These are phyloP conservation scores for Theristus sp. DNA, from an alignment of 2,888 invertebrate species.

Conservation along the genomic window DNA sequence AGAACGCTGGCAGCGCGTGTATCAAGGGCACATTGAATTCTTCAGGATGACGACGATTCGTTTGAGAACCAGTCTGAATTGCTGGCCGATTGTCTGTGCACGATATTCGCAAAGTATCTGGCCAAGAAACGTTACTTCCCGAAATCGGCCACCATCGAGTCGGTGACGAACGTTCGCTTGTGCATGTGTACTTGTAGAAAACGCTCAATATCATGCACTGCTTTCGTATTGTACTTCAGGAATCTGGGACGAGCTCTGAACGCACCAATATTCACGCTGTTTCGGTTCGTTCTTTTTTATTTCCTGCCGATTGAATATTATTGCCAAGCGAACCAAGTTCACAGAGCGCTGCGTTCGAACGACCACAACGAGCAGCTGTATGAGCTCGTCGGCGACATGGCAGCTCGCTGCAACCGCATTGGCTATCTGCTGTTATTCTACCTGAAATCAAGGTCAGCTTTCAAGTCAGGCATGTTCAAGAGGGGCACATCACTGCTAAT, in stretches of 20 bases:
- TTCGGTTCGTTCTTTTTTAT: neutral
- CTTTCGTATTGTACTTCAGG: neutral
- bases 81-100: neutral
- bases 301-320: neutral
- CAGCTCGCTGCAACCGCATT: constrained; percentile 39
- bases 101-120: neutral
- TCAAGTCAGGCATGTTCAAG: no score
- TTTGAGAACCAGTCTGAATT: neutral
- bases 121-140: neutral
- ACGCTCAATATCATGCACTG: neutral
- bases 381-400: neutral
- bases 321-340: neutral
- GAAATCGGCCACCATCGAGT: neutral
- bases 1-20: no score
- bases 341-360: neutral
- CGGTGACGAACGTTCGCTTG: neutral
- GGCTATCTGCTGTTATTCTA: constrained; percentile 76
- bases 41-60: neutral
- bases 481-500: no score
- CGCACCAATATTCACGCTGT: neutral
- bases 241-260: neutral
- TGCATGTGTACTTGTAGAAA: neutral
- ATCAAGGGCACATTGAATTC: no score
- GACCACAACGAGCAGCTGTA: neutral
- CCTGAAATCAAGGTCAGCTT: constrained; percentile 47